Percentiles rank a stretch among this genome's conserved stretches.
phyloP scores from a whole-genome alignment of 1,140 invertebrate genomes.

The Aphelinus atriplicis region DNA sequence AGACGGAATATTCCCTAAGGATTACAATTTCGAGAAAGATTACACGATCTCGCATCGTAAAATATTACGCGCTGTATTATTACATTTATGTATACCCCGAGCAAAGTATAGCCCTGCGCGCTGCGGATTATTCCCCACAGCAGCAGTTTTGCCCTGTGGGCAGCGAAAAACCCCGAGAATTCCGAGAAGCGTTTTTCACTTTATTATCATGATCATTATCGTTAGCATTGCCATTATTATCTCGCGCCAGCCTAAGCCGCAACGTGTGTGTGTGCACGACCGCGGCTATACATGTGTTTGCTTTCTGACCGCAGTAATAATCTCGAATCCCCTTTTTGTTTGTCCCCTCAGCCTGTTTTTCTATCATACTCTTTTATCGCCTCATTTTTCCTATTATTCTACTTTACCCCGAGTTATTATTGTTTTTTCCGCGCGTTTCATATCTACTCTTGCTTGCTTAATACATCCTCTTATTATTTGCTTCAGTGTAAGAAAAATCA shows the following conservation, averaged over 20 bases:
- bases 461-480: not conserved
- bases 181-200: constrained; percentile 42
- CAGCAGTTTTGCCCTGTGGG: constrained; percentile 1
- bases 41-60: too few relatives aligned
- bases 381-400: not conserved
- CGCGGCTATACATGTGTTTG: constrained; percentile 6
- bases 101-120: too few relatives aligned
- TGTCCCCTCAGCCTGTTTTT: constrained; percentile 9
- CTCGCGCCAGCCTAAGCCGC: constrained; percentile 22
- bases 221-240: constrained; percentile 47
- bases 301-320: constrained; percentile 49
- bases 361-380: not conserved
- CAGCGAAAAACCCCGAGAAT: not conserved
- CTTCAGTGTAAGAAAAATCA: not conserved
- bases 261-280: not conserved
- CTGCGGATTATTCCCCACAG: not conserved
- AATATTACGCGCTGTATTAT: too few relatives aligned
- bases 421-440: not conserved
- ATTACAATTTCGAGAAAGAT: too few relatives aligned
- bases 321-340: constrained; percentile 47
- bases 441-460: not conserved
- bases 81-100: too few relatives aligned
- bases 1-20: too few relatives aligned
- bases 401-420: not conserved
- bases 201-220: constrained; percentile 53